phyloP scores from a whole-genome alignment of 2,113 vertebrate species.

The Oreocharis arfaki region DNA sequence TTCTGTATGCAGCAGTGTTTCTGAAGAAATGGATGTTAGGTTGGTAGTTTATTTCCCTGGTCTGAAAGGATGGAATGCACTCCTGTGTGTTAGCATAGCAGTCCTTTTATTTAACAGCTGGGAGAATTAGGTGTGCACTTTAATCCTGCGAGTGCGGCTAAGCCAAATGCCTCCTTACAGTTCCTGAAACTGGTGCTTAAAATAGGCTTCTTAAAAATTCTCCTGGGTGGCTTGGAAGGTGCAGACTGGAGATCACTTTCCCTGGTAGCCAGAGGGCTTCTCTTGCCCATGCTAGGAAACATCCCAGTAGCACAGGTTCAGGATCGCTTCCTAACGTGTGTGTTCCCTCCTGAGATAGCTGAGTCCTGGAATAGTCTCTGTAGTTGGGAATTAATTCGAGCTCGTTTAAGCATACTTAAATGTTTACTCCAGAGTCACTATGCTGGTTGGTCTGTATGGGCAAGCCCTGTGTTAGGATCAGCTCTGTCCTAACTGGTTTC shows the following conservation, averaged over 20 bases:
- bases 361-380: background rate
- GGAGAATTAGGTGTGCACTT: background rate
- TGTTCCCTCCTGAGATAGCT: background rate
- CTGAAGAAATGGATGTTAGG: background rate
- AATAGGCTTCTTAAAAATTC: slow-evolving; percentile 1
- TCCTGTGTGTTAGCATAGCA: background rate
- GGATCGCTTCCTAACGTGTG: background rate
- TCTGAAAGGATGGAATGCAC: background rate
- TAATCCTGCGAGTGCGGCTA: background rate
- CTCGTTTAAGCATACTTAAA: background rate
- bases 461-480: background rate
- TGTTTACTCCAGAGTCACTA: background rate
- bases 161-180: background rate
- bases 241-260: background rate
- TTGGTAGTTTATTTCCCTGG: background rate
- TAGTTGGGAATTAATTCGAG: background rate
- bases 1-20: background rate
- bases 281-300: background rate
- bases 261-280: background rate
- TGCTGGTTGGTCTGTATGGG: background rate
- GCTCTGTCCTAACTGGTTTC: background rate
- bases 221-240: background rate
- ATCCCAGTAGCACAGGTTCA: background rate
- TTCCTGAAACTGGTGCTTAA: background rate
- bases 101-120: background rate